Conservation (phyloP, 2,888 invertebrate genomes). For the Plutella xylostella region DNA sequence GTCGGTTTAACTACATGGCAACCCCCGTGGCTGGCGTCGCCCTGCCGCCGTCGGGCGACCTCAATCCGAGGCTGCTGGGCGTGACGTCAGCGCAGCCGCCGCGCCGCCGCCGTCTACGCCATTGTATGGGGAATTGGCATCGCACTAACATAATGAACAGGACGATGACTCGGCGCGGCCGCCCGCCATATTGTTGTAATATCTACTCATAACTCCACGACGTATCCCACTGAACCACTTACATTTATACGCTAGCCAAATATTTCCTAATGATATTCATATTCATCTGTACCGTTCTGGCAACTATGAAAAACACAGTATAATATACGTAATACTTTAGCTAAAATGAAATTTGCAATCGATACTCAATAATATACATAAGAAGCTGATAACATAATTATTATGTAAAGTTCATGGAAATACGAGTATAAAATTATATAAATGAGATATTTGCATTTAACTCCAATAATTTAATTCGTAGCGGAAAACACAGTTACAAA, state of each 20-base stretch:
- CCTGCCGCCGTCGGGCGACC: slow-evolving; percentile 54
- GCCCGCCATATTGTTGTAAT: slow-evolving; percentile 20
- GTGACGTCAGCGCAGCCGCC: slow-evolving; percentile 45
- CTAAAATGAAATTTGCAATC: no score
- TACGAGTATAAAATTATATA: no score
- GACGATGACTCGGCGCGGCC: slow-evolving; percentile 40
- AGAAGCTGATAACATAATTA: no score
- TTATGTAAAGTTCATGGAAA: no score
- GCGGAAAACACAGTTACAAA: no score
- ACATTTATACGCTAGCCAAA: not conserved
- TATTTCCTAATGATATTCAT: no score
- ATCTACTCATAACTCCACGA: slow-evolving; percentile 12
- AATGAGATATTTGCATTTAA: no score
- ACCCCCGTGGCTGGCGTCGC: slow-evolving; percentile 34
- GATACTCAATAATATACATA: no score
- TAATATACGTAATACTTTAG: no score
- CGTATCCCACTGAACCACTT: not conserved
- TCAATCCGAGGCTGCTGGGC: slow-evolving; percentile 60
- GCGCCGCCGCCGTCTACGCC: slow-evolving; percentile 34
- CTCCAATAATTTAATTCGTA: no score
- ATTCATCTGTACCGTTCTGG: no score
- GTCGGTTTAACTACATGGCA: slow-evolving; percentile 1
- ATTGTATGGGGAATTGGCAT: slow-evolving; percentile 58
- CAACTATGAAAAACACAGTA: no score
- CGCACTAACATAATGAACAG: slow-evolving; percentile 47